phyloP scores from a whole-genome alignment of 2,797 vertebrate genomes.

The Poliocrania exsul region DNA sequence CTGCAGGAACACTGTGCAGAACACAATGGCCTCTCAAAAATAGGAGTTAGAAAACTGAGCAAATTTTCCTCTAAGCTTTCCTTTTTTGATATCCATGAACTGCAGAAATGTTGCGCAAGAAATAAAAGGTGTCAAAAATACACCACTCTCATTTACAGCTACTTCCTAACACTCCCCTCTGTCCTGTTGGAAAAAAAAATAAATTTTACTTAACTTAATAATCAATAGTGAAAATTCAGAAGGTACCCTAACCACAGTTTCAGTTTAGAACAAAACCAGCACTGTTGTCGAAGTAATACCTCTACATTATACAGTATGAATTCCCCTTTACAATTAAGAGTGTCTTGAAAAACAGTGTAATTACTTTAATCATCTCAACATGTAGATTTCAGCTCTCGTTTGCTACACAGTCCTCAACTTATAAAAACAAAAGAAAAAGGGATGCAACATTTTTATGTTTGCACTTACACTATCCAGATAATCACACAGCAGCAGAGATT shows the following conservation, averaged over 20 bases:
- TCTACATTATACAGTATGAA: background rate
- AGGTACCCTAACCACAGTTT: background rate
- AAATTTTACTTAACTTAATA: background rate
- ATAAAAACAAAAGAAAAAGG: background rate
- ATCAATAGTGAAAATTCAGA: background rate
- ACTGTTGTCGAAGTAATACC: background rate
- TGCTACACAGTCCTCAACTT: background rate
- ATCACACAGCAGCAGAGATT: background rate
- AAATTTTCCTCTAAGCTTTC: background rate
- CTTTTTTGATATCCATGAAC: background rate
- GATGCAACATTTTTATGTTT: background rate
- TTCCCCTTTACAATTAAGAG: background rate
- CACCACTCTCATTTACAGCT: background rate
- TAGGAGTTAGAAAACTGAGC: background rate
- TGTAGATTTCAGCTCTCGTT: background rate
- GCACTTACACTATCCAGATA: background rate
- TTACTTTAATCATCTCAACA: background rate
- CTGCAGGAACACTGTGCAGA: background rate
- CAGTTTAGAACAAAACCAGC: background rate
- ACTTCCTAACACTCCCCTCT: background rate
- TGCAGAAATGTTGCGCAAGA: background rate
- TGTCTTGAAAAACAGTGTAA: background rate
- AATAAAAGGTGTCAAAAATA: background rate
- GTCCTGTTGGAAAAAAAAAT: accelerated
- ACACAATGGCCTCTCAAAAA: background rate